Evolutionary conservation across 2,113 vertebrate species (phyloP).

Genomic region (Osmerus mordax): DNA sequence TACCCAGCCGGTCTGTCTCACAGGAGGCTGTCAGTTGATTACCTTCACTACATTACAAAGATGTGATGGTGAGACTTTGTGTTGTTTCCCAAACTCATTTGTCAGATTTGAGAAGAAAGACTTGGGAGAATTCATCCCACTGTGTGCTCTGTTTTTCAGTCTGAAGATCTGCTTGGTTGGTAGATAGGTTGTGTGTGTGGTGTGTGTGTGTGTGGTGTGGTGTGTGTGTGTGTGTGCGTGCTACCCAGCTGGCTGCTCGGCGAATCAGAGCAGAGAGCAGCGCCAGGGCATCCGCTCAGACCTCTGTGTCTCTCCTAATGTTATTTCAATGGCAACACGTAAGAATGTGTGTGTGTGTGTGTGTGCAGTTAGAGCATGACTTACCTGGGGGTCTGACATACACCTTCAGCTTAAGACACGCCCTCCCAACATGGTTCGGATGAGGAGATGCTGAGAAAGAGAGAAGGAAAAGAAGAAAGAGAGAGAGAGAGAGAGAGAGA

Average conservation of each 20-base stretch:
- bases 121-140: too few species aligned
- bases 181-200: background rate
- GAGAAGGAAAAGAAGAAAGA: background rate
- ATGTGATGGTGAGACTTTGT: too few species aligned
- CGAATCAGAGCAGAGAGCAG: slow-evolving; percentile 64
- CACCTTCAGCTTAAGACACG: slow-evolving; percentile 91
- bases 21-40: too few species aligned
- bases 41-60: too few species aligned
- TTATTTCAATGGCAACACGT: slow-evolving; percentile 58
- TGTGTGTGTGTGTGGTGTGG: slow-evolving; percentile 17
- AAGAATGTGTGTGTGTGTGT: slow-evolving; percentile 29
- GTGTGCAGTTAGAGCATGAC: slow-evolving; percentile 32
- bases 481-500: slow-evolving; percentile 5
- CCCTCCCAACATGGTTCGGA: slow-evolving; percentile 81
- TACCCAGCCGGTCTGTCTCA: too few species aligned
- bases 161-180: slow-evolving; percentile 52
- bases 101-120: too few species aligned
- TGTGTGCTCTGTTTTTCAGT: background rate
- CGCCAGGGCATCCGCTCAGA: slow-evolving; percentile 60
- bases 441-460: slow-evolving; percentile 80
- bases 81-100: too few species aligned
- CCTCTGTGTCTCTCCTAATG: slow-evolving; percentile 58
- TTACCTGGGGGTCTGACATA: slow-evolving; percentile 86
- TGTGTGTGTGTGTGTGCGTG: slow-evolving; percentile 46
- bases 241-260: slow-evolving; percentile 50